Conservation (phyloP, 2,888 invertebrate genomes). For the Scrobipalpa costella region DNA sequence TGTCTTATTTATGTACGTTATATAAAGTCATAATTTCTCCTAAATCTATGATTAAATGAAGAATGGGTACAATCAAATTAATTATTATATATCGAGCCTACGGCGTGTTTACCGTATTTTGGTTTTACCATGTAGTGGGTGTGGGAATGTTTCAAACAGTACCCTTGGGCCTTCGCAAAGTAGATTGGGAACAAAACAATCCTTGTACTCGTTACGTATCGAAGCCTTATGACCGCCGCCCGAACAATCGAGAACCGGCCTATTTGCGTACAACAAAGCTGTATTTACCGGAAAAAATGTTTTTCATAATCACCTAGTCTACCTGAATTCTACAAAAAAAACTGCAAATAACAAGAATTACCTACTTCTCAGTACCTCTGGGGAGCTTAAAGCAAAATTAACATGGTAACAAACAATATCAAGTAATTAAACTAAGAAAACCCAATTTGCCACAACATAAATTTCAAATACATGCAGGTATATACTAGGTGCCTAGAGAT, state of each 20-base stretch:
- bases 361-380: too few relatives aligned
- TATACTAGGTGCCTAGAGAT: too few relatives aligned
- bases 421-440: too few relatives aligned
- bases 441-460: too few relatives aligned
- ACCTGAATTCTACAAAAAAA: background rate
- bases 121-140: constrained; percentile 29
- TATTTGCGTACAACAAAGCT: constrained; percentile 44
- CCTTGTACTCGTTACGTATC: constrained; percentile 45
- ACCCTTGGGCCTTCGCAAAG: constrained; percentile 49
- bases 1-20: background rate
- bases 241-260: constrained; percentile 46
- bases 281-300: constrained; percentile 11
- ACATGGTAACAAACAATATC: too few relatives aligned
- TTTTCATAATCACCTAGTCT: constrained; percentile 11
- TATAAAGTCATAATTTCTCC: background rate
- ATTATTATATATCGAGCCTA: constrained; percentile 30
- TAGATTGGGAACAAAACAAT: constrained; percentile 41
- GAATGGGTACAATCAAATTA: background rate
- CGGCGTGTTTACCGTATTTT: constrained; percentile 15
- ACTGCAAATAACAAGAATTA: too few relatives aligned
- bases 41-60: background rate
- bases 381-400: too few relatives aligned
- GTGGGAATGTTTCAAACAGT: constrained; percentile 53
- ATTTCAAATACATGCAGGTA: too few relatives aligned
- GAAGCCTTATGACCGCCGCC: constrained; percentile 45